A percentile compares a stretch with the other conserved stretches of the same genome.
Evolutionary conservation across 2,797 vertebrate genomes (phyloP).

Genomic region (Eutrigla gurnardus): DNA sequence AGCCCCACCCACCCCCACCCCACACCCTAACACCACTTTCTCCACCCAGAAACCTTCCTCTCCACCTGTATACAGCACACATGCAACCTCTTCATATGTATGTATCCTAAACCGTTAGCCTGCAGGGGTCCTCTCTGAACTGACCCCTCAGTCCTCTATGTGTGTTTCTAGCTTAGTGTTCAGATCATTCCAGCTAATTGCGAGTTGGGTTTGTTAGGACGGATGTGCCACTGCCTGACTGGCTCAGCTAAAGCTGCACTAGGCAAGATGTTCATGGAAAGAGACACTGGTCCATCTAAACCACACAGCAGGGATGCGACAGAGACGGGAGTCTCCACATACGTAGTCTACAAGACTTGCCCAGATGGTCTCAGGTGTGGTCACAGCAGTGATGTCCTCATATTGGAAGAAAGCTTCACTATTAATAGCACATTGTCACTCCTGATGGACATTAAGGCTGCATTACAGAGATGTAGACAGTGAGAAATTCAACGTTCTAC

Average conservation of each 20-base stretch:
- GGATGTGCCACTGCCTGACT: constrained; percentile 45
- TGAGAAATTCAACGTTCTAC: background rate
- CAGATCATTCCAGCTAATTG: constrained; percentile 47
- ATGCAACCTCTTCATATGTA: constrained; percentile 51
- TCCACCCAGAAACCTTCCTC: constrained; percentile 44
- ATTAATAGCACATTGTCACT: background rate
- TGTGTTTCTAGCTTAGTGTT: constrained; percentile 59
- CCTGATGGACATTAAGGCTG: constrained; percentile 28
- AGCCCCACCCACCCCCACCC: constrained; percentile 4
- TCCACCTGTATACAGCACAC: constrained; percentile 65
- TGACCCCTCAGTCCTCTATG: constrained; percentile 32
- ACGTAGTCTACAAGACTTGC: background rate
- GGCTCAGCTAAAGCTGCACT: constrained; percentile 30
- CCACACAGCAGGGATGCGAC: background rate
- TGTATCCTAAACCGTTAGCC: constrained; percentile 51
- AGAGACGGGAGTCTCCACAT: background rate
- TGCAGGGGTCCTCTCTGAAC: constrained; percentile 46
- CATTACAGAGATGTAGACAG: constrained; percentile 3
- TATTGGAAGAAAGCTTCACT: background rate
- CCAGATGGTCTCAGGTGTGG: background rate
- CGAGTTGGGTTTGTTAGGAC: constrained; percentile 25
- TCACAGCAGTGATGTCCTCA: background rate
- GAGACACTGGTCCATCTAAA: background rate
- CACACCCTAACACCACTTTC: constrained; percentile 17
- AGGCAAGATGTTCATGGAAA: background rate